A percentile compares a stretch with the other conserved stretches of the same genome.
Conservation (phyloP, 2,888 invertebrate genomes). For the Andrena bucephala region DNA sequence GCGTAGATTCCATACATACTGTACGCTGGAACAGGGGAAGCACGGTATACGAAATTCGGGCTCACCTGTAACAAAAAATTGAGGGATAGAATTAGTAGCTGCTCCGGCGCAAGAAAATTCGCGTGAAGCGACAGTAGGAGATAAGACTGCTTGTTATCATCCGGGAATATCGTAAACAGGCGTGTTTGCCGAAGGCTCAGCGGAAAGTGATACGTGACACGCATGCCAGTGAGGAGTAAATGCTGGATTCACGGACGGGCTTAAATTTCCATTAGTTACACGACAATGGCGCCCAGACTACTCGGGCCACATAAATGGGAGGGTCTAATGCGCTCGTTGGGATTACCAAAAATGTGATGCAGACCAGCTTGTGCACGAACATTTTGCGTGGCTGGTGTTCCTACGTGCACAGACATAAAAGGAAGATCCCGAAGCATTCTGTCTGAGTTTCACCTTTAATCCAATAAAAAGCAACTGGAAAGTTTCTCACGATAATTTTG, state of each 20-base stretch:
- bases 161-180: slow-evolving; percentile 82
- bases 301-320: slow-evolving; percentile 74
- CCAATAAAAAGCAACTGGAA: background rate
- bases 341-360: slow-evolving; percentile 62
- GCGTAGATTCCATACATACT: background rate
- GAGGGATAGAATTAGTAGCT: slow-evolving; percentile 29
- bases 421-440: background rate
- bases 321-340: slow-evolving; percentile 45
- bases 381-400: slow-evolving; percentile 5
- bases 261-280: slow-evolving; percentile 81
- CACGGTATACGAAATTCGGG: slow-evolving; percentile 6
- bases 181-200: slow-evolving; percentile 80
- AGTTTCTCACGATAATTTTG: background rate
- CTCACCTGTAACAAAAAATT: slow-evolving; percentile 71
- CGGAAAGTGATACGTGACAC: slow-evolving; percentile 84
- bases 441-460: background rate
- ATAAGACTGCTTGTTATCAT: slow-evolving; percentile 79
- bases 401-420: background rate
- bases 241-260: slow-evolving; percentile 78
- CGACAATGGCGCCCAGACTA: slow-evolving; percentile 76
- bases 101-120: slow-evolving; percentile 38
- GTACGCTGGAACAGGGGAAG: background rate
- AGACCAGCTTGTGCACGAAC: slow-evolving; percentile 17
- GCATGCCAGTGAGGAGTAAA: slow-evolving; percentile 78
- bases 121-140: slow-evolving; percentile 56